Evolutionary conservation across 2,113 vertebrate genomes (phyloP), one percentile per base, ranked within the genome.

Genomic region (Hydropotes inermis): DNA sequence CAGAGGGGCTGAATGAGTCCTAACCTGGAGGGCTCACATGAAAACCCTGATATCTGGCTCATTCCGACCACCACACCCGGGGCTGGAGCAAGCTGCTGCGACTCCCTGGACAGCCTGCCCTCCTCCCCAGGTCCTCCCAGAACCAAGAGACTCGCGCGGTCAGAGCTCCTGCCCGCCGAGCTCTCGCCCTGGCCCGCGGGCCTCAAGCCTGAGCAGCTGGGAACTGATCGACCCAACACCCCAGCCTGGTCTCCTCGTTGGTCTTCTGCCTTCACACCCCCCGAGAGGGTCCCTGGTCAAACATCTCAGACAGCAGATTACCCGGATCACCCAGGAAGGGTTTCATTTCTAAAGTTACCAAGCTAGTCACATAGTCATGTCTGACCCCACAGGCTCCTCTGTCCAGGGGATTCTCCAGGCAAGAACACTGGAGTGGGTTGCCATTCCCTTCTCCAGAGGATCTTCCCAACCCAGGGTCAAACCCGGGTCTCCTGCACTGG

Each of bases 51-150:
- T 28, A 17, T 19, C 92, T n/a, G 57, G 43, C 1, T 86, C 79
- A 4, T 8, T 7, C 13, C 11, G 30, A 36, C 45, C 36, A 28
- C n/a, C 8, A 1, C n/a, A 25, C 28, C 14, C 25, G 4, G 36
- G 28, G 2, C 14, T 25, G 16, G 67, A 70, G 45, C 6, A 0
- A 67, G 19, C 12, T 1, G 10, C 30, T 0, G 36, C 0, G 0
- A 23, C 39, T 16, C 57, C 23, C 25, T 4, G 55, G 17, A 12
- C 60, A 25, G 25, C 27, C 36, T 0, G 27, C 4, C 12, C 76
- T 39, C 12, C 45, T 2, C 25, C 1, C 58, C 52, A 27, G 78
- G 50, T 57, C 50, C 19, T 30, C 39, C 14, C 1, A 21, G 52
- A n/a, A 3, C 45, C 61, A 5, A 3, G 28, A 17, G 7, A 60